Percentiles rank a stretch among this genome's conserved stretches.
Evolutionary conservation across 1,140 invertebrate species (phyloP).

Genomic region (Apis cerana): DNA sequence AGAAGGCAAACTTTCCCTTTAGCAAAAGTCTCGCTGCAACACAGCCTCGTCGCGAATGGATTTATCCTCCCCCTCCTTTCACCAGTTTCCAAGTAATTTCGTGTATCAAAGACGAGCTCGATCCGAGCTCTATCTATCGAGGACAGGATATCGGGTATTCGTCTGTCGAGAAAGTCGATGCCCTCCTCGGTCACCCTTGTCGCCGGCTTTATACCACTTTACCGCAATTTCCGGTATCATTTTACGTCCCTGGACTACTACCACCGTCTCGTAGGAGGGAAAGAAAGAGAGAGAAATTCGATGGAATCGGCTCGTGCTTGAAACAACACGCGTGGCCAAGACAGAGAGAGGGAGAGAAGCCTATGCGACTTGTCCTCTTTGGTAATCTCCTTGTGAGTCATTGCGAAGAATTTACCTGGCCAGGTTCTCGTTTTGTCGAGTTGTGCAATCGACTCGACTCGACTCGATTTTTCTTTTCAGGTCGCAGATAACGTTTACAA

Average conservation of each 20-base stretch:
- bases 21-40: neutral
- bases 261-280: neutral
- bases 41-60: neutral
- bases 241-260: neutral
- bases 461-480: neutral
- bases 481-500: neutral
- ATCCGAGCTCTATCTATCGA: neutral
- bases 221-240: conserved; percentile 47
- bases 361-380: conserved; percentile 21
- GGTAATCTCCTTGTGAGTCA: conserved; percentile 16
- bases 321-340: neutral
- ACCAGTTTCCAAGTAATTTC: conserved; percentile 28
- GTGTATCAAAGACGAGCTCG: conserved; percentile 25
- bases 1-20: neutral
- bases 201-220: conserved; percentile 23
- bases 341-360: neutral
- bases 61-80: neutral
- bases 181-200: conserved; percentile 6
- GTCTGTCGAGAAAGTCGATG: conserved; percentile 34
- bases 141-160: neutral
- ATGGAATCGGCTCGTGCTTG: neutral
- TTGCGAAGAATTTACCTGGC: conserved; percentile 13
- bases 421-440: conserved; percentile 2
- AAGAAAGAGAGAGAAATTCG: conserved; percentile 19
- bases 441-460: neutral